Evolutionary conservation across 2,113 vertebrate species (phyloP), one percentile per base, ranked within the genome.

Genomic region (Dascyllus trimaculatus): DNA sequence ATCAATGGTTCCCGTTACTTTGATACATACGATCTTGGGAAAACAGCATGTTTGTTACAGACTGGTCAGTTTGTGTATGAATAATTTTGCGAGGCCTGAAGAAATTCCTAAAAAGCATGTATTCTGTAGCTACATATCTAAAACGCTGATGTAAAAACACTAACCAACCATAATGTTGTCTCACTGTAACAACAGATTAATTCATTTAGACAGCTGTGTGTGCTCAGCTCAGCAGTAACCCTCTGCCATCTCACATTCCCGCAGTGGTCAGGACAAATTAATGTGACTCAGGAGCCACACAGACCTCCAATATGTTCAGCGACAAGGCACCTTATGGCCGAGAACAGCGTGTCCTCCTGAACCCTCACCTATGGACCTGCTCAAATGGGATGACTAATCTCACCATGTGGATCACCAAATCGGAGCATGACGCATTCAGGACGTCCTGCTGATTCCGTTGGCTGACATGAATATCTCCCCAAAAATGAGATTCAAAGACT

Each of bases 311-410:
- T 56, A 56, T 66, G 49, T 56, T 54, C 19, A 5, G n/a, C 4
- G 0, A 35, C 5, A 0, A 52, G 45, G 18, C 6, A 6, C 60
- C 56, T 40, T 57, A 17, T 49, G 61, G 61, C 38, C 11, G 40
- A 66, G 48, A 60, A 66, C 60, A 29, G n/a, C 5, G 18, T n/a
- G 40, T 62, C 32, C 13, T 67, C 56, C 43, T 75, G 61, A 80
- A 40, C 68, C 73, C 40, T 68, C 59, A 24, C 29, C 48, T 38
- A 19, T 22, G 21, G 59, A 62, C 18, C 19, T 52, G 24, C 56
- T 51, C 48, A 35, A 66, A 57, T 35, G 9, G 32, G 13, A 48
- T 68, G 40, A 70, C 40, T 71, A 53, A 49, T 54, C 6, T 38
- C 18, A 38, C 40, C 22, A 24, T 26, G 63, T 48, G 46, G 43